Evolutionary conservation across 1,140 invertebrate genomes (phyloP), one percentile per base, ranked within the genome.

Genomic region (Apis dorsata): DNA sequence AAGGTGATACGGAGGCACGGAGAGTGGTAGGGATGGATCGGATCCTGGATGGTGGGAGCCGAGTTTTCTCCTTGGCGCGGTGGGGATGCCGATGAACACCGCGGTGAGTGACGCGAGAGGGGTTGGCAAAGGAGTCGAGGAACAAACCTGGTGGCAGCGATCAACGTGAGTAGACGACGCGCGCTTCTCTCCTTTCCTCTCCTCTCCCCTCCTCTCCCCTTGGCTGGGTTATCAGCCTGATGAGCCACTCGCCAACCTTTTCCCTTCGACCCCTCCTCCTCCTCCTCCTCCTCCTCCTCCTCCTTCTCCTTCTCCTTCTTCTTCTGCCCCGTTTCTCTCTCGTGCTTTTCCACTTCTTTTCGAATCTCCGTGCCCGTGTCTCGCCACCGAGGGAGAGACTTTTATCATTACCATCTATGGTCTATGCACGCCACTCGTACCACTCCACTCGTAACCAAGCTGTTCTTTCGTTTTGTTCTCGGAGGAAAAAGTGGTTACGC

Each of bases 81-180:
- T 89, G 83, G 88, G 85, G 88, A 78, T 83, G 59, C 81, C 86
- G 88, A 86, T 85, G 80, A 87, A 84, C 87, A 55, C 65, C 60
- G 83, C 55, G 72, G 71, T 19, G 74, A 77, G 57, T 66, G 78
- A 72, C 59, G 82, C 57, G 73, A 55, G 66, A 65, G 68, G 78
- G 79, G 73, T 68, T 44, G 60, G 28, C 60, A 70, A 66, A 60
- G 68, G 86, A 66, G 55, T 59, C 82, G 83, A 80, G 85, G 78
- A 85, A 90, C 82, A 90, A 90, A 84, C 84, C 87, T 90, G 89
- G 89, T 87, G 88, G 90, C 87, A 88, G 90, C 91, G 91, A 92
- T 92, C 91, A 91, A 88, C 86, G 88, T 91, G 92, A 93, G 92
- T 92, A 90, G 91, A 91, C 91, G 91, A 93, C 92, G 92, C 89